Percentiles rank a stretch among this genome's conserved stretches.
Evolutionary conservation across 2,113 vertebrate genomes (phyloP).

Genomic region (Sardina pilchardus): DNA sequence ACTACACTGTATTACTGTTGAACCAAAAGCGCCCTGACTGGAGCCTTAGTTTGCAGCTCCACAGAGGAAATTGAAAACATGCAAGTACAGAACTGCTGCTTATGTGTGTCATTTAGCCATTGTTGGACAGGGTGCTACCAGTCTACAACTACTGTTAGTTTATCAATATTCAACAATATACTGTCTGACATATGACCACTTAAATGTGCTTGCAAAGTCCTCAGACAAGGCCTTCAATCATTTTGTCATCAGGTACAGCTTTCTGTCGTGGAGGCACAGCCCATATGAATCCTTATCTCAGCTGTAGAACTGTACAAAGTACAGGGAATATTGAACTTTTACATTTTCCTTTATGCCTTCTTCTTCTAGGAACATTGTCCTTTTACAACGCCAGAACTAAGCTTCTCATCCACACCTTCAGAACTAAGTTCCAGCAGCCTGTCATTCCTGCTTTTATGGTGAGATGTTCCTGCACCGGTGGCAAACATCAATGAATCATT

Average conservation of each 20-base stretch:
- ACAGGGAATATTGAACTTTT: neutral
- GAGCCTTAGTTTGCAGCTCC: no score
- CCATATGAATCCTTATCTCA: no score
- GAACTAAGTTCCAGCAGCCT: constrained; percentile 88
- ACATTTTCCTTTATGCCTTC: neutral
- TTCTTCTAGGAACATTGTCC: constrained; percentile 79
- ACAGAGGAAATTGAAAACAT: no score
- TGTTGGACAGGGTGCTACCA: neutral
- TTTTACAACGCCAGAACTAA: constrained; percentile 91
- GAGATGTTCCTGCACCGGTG: constrained; percentile 32
- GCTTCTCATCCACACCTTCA: constrained; percentile 89
- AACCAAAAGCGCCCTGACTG: no score
- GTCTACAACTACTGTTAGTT: no score
- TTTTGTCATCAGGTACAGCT: no score
- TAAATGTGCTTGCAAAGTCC: no score
- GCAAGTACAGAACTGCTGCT: no score
- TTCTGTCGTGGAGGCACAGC: no score
- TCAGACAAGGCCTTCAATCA: no score
- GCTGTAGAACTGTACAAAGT: constrained; percentile 2
- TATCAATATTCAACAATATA: no score
- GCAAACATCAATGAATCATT: neutral
- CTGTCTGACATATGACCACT: no score
- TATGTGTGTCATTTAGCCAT: neutral
- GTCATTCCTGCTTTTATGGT: constrained; percentile 92
- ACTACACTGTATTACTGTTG: neutral